A percentile compares a stretch with the other conserved stretches of the same genome.
These are phyloP conservation scores for Heterocephalus glaber DNA, from an alignment of 2,113 vertebrate genomes.

Conservation along the genomic window DNA sequence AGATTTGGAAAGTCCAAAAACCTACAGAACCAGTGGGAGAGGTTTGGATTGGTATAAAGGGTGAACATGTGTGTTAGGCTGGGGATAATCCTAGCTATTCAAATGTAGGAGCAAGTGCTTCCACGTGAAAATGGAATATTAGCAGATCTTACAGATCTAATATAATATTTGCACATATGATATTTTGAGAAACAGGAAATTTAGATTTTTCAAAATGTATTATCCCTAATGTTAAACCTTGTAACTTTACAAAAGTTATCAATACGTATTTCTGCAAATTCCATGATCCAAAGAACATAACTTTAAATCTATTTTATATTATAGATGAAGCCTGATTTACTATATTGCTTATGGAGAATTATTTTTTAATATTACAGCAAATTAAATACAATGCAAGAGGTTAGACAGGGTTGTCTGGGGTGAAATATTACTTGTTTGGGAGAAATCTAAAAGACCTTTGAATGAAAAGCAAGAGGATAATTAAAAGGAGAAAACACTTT, in stretches of 20 bases:
- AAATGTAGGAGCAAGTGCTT: background rate
- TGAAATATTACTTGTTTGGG: constrained; percentile 26
- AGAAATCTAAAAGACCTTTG: constrained; percentile 40
- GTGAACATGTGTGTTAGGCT: background rate
- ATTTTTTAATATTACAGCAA: background rate
- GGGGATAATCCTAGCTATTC: rapidly evolving
- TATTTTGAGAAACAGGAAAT: background rate
- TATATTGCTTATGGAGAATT: background rate
- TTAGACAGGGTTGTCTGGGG: background rate
- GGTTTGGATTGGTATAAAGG: background rate
- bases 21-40: background rate
- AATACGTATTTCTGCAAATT: background rate
- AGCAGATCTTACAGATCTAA: background rate
- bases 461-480: constrained; percentile 57
- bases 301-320: background rate
- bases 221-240: background rate
- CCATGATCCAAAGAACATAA: background rate
- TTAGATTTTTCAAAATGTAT: background rate
- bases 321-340: background rate
- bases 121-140: no score
- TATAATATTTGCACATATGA: background rate
- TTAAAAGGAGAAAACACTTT: constrained; percentile 65
- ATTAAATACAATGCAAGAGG: background rate
- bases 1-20: background rate
- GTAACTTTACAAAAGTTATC: background rate